Conservation (phyloP, 1,140 invertebrate species). For the Listronotus bonariensis region DNA sequence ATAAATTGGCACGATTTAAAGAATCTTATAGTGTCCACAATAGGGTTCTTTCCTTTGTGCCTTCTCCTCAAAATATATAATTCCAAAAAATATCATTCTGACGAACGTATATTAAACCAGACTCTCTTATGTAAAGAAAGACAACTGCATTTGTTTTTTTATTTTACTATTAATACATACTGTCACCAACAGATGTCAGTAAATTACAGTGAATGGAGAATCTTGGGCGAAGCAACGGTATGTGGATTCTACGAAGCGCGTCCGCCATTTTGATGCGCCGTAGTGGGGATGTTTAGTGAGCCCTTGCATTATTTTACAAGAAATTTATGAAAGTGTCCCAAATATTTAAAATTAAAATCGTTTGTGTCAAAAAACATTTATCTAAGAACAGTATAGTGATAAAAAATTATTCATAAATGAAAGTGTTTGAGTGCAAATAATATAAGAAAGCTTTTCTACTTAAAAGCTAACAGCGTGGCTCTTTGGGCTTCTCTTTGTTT, state of each 20-base stretch:
- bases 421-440: slow-evolving; percentile 46
- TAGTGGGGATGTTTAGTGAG: slow-evolving; percentile 51
- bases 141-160: not conserved
- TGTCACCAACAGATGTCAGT: not conserved
- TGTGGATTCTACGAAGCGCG: slow-evolving; percentile 45
- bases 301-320: slow-evolving; percentile 43
- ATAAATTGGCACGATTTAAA: too few species aligned
- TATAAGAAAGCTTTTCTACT: slow-evolving; percentile 44
- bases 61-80: too few species aligned
- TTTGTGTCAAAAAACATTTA: slow-evolving; percentile 19
- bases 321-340: slow-evolving; percentile 46
- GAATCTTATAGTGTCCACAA: too few species aligned
- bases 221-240: slow-evolving; percentile 32
- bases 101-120: too few species aligned
- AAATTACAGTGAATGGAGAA: slow-evolving; percentile 5
- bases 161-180: not conserved
- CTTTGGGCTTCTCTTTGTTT: slow-evolving; percentile 52
- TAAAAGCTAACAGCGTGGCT: slow-evolving; percentile 54
- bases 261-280: slow-evolving; percentile 53
- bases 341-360: slow-evolving; percentile 39
- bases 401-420: slow-evolving; percentile 39
- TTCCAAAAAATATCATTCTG: too few species aligned
- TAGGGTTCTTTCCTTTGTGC: too few species aligned
- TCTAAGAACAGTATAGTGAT: slow-evolving; percentile 16
- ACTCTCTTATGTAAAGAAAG: not conserved